Conservation (phyloP, 2,888 invertebrate genomes). For the Sericinus montela region DNA sequence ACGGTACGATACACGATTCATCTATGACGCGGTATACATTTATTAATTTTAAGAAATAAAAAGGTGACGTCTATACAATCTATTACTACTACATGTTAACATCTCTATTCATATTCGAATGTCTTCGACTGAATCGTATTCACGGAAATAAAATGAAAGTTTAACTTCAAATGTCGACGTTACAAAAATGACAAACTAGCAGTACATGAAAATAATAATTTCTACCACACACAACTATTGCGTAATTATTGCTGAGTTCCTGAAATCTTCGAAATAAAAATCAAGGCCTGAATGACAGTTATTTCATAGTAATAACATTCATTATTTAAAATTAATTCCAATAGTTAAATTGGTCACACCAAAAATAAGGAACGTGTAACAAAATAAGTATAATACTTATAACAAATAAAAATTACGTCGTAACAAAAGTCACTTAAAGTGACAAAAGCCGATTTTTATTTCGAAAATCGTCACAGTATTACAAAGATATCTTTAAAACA, state of each 20-base stretch:
- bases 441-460: conserved; percentile 38
- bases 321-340: too few relatives aligned
- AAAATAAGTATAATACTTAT: not conserved
- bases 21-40: too few relatives aligned
- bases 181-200: too few relatives aligned
- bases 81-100: too few relatives aligned
- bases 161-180: conserved; percentile 31
- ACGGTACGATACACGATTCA: not conserved
- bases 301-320: too few relatives aligned
- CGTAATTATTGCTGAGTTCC: conserved; percentile 68
- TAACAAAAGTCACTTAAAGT: not conserved
- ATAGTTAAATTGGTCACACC: too few relatives aligned
- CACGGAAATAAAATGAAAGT: conserved; percentile 19
- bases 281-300: conserved; percentile 7
- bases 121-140: not conserved
- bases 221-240: conserved; percentile 63
- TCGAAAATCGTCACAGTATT: conserved; percentile 37
- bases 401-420: not conserved
- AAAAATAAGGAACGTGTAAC: not conserved
- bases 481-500: conserved; percentile 52
- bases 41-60: too few relatives aligned
- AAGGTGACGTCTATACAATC: too few relatives aligned
- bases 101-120: not conserved
- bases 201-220: conserved; percentile 52
- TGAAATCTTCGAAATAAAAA: conserved; percentile 26